Evolutionary conservation across 2,888 invertebrate species (phyloP), one percentile per base, ranked within the genome.

Genomic region (Melanophora roralis): DNA sequence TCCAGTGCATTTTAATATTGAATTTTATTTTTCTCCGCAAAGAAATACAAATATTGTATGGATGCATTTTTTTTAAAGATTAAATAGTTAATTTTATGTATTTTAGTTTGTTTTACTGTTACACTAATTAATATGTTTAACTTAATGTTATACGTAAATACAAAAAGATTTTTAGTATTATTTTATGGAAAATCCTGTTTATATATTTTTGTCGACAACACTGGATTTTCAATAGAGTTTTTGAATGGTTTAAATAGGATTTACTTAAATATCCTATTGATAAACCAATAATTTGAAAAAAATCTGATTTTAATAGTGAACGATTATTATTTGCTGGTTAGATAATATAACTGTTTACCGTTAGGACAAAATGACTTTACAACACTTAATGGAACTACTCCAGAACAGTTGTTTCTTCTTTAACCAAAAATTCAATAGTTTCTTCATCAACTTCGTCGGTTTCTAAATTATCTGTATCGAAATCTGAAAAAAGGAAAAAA

Each of bases 341-440:
- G 45, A 51, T 76, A 43, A 16, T 27, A 47, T 51, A 55, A 65
- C 53, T 38, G 21, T 38, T 60, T 71, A 43, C n/a, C 27, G 67
- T 62, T 43, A 60, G 59, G 53, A 27, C 51, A 75, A 53, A 21
- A 47, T 45, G 49, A 68, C 12, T 51, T 38, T 45, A 27, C 27
- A n/a, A 51, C 38, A 59, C 53, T 73, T 80, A 64, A 60, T 51
- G 27, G 32, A 57, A 80, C 84, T 94, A 95, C 92, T 96, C 96
- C 88, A 96, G 92, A 84, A 93, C 90, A 19, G 94, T 94, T 87
- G 93, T 93, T 93, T 98, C 98, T 92, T 98, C 97, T 93, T 98
- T 98, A 89, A 98, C 94, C 92, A 98, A 96, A 94, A 98, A 98
- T 94, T 98, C 98, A 87, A 98, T 95, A 88, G 95, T 92, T 92